These are phyloP conservation scores for Neotoxoptera formosana DNA, from an alignment of 1,140 invertebrate genomes.

Conservation along the genomic window DNA sequence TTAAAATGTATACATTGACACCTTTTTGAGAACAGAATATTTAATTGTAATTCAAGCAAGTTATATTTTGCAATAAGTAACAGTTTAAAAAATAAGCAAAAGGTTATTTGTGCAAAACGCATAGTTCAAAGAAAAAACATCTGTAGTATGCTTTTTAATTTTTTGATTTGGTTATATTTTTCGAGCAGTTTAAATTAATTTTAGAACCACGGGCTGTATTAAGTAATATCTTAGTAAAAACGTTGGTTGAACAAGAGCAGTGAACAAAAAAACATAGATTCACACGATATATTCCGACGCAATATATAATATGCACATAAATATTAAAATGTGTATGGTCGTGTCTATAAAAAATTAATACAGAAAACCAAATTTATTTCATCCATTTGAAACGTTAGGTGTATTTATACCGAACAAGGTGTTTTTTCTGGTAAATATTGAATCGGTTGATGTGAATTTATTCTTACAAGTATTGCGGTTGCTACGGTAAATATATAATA, in stretches of 20 bases:
- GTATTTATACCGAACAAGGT: not conserved
- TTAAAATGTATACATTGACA: not conserved
- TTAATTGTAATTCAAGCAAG: not conserved
- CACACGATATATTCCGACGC: no score
- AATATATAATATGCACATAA: no score
- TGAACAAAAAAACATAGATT: no score
- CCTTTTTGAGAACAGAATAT: not conserved
- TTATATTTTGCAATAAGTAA: not conserved
- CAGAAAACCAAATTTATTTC: not conserved
- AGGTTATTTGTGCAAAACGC: not conserved
- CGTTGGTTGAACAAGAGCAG: no score
- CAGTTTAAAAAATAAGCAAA: not conserved
- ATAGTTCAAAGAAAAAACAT: not conserved
- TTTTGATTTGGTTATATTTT: not conserved
- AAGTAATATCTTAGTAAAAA: no score
- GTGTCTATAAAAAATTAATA: no score
- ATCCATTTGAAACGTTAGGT: not conserved
- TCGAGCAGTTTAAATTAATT: not conserved
- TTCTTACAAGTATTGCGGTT: not conserved
- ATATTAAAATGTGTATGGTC: not conserved
- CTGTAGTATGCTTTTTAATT: no score
- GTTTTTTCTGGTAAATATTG: not conserved
- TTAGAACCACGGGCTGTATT: not conserved
- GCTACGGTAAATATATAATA: no score
- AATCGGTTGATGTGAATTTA: not conserved